Percentiles rank a stretch among this genome's conserved stretches.
These are phyloP conservation scores for Melanocharis versteri DNA, from an alignment of 2,113 vertebrate genomes.

Conservation along the genomic window DNA sequence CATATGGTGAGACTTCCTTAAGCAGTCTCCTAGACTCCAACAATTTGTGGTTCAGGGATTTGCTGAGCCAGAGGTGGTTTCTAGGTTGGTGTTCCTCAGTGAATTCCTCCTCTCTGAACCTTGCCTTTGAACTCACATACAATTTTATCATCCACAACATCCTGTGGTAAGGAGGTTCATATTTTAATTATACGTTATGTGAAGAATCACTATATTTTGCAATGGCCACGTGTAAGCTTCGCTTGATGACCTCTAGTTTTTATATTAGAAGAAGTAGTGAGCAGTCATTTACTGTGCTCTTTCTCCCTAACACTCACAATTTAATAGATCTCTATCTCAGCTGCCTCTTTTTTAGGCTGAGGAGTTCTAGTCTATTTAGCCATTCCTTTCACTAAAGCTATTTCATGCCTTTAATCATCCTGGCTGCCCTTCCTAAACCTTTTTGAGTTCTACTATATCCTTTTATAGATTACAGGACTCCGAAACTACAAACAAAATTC, in stretches of 20 bases:
- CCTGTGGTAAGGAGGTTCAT: background rate
- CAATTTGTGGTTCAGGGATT: background rate
- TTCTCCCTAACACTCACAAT: background rate
- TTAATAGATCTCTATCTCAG: constrained; percentile 22
- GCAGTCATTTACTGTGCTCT: background rate
- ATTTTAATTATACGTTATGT: background rate
- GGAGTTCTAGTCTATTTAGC: background rate
- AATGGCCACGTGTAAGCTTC: background rate
- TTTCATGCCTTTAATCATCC: constrained; percentile 10
- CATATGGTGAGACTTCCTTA: background rate
- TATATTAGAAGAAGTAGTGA: background rate
- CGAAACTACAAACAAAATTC: background rate
- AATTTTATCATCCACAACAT: constrained; percentile 4
- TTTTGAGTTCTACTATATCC: background rate
- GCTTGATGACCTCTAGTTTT: background rate
- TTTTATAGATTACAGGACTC: background rate
- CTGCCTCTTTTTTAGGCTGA: background rate
- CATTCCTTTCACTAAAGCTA: background rate
- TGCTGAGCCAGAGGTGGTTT: constrained; percentile 5
- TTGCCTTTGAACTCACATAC: background rate
- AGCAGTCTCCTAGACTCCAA: background rate
- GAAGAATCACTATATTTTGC: background rate
- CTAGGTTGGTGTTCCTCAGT: background rate
- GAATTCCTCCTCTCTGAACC: background rate
- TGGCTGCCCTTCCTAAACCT: background rate